Conservation (phyloP, 1,140 invertebrate genomes). For the Zaprionus inermis region DNA sequence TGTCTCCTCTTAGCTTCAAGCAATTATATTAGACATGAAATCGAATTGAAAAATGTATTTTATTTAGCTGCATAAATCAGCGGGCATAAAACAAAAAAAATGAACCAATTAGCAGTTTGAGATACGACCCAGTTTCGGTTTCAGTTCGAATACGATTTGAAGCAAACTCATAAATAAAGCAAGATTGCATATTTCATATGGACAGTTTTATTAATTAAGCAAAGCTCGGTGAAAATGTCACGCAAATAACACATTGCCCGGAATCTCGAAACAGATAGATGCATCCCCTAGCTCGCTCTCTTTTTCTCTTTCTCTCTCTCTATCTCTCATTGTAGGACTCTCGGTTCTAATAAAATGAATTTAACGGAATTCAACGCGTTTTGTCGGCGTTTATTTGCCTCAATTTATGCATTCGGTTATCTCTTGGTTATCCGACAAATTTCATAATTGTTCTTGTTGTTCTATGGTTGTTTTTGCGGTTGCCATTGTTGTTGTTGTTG, state of each 20-base stretch:
- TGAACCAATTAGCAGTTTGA: background rate
- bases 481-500: constrained; percentile 4
- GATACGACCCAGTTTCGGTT: background rate
- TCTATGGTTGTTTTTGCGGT: too few species aligned
- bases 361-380: constrained; percentile 19
- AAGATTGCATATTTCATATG: constrained; percentile 10
- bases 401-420: constrained; percentile 16
- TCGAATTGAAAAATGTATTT: constrained; percentile 2
- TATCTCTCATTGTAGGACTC: background rate
- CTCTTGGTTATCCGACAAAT: constrained; percentile 11
- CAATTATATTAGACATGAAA: background rate
- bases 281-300: background rate
- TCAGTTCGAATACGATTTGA: background rate
- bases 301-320: background rate
- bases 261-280: background rate
- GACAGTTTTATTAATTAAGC: constrained; percentile 10
- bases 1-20: too few species aligned
- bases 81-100: background rate
- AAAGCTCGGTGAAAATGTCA: background rate
- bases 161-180: constrained; percentile 3
- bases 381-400: constrained; percentile 15
- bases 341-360: background rate
- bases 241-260: background rate
- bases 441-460: constrained; percentile 5
- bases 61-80: constrained; percentile 3